Base-by-base conservation (phyloP, 2,888 invertebrate genomes). In the Heliconius erato region DNA sequence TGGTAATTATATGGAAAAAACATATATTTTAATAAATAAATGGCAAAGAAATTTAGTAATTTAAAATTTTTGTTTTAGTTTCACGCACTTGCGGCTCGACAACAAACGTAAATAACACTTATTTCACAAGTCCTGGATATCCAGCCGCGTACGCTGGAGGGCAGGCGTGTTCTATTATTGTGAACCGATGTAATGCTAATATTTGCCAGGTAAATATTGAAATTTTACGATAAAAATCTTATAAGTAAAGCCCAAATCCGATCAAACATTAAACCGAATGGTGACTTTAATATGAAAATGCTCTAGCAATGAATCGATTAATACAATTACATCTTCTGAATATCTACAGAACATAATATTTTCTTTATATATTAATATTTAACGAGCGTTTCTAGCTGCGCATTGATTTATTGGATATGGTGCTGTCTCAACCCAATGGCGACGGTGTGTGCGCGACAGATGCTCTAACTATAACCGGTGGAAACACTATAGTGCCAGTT, bases 101-200 rank as follows among this genome's bases (percentile, higher is more conserved):
- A 0, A 97, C 98, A 0, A 96, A 96, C 77, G 96, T 97, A 78
- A 98, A 98, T 91, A 98, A 98, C 88, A 98, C 98, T 0, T 98
- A 98, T 90, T 98, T 98, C 91, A 97, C 97, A 19, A 98, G 98
- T 90, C 97, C 97, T 0, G 97, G 97, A 3, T 98, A 97, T 92
- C 98, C 98, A 0, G 96, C 96, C 0, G 96, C 97, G 0, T 97
- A 97, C 89, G 92, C 96, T 1, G 98, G 97, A 0, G 97, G 97
- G 0, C 96, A 96, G 49, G 96, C 97, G 3, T 98, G 98, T 90
- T 96, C 97, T 5, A 96, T 98, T 87, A 97, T 97, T 16, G 97
- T 98, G 3, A 96, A 97, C 86, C 97, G 97, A 77, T 97, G 97
- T 88, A 97, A 97, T 90, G 91, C 94, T 72, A 96, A 96, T 83